Evolutionary conservation across 2,888 invertebrate genomes (phyloP).

Genomic region (Apamea epomidion): DNA sequence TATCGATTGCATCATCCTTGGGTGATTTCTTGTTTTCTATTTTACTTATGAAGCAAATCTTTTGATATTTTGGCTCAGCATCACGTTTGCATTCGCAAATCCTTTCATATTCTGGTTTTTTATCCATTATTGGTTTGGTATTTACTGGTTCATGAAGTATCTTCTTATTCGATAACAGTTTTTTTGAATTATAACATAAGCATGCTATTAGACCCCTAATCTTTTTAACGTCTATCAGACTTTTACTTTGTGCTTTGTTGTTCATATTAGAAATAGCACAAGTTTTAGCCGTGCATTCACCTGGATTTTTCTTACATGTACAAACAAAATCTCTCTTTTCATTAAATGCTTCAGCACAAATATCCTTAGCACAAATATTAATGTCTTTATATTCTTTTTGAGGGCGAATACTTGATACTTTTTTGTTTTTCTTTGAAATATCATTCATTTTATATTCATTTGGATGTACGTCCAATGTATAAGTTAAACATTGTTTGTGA

Average conservation of each 20-base stretch:
- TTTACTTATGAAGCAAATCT: neutral
- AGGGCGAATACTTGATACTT: neutral
- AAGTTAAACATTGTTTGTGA: neutral
- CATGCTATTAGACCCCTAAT: constrained; percentile 51
- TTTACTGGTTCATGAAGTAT: neutral
- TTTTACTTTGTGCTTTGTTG: constrained; percentile 11
- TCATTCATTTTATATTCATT: neutral
- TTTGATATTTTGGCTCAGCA: neutral
- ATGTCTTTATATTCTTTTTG: neutral
- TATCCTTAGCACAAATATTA: constrained; percentile 2
- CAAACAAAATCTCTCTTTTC: neutral
- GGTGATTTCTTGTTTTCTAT: constrained; percentile 5
- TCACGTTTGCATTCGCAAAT: neutral
- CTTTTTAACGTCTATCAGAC: constrained; percentile 21
- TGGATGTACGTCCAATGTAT: neutral
- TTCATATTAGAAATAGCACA: constrained; percentile 34
- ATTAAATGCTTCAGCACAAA: constrained; percentile 11
- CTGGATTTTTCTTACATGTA: constrained; percentile 1
- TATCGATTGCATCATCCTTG: neutral
- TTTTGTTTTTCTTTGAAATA: neutral
- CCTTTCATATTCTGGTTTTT: neutral
- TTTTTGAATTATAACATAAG: constrained; percentile 59
- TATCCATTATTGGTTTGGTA: neutral
- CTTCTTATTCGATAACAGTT: constrained; percentile 25
- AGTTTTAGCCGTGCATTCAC: constrained; percentile 17